Base-by-base conservation (phyloP, 2,888 invertebrate species). In the Nemotelus pantherinus region DNA sequence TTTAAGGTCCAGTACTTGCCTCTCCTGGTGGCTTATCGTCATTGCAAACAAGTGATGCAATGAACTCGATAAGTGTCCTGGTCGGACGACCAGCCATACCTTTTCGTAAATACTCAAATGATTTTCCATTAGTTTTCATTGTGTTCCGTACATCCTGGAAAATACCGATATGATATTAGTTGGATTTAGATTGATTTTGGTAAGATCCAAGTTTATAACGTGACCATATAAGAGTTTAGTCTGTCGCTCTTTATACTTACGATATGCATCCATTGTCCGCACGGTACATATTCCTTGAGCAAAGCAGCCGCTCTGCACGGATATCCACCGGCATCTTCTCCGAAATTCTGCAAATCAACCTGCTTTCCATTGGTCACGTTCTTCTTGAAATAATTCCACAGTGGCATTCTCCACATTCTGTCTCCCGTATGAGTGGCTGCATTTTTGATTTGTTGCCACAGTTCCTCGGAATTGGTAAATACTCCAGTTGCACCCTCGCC, bases 291-390 rank as follows among this genome's bases (percentile, higher is more conserved):
- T 84, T 93, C 92, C 60, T 90, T 89, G 0, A 95, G 87, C 83
- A 95, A 94, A 0, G 94, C 94, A 2, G 95, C 95, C 50, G 93
- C 93, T 82, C 92, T 93, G 80, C 94, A 94, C 0, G 93, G 91
- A 79, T 90, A 89, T 0, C 89, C 89, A 71, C 87, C 89, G 43
- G 80, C 78, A 10, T 88, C 85, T 2, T 82, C 82, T 5, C 90
- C 91, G 48, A 89, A 89, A 80, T 91, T 92, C 74, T 88, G 89
- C 2, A 90, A 84, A 81, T 91, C 91, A 0, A 88, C 88, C 41
- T 83, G 83, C 25, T 84, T 82, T 55, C 86, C 85, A 81, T 89
- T 87, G 47, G 88, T 89, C 7, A 92, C 79, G 89, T 91, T 89
- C 60, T 90, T 89, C 63, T 89, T 90, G 85, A 92, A 95, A 84